These are phyloP conservation scores for Brachyhypopomus occidentalis DNA, from an alignment of 2,113 vertebrate species.

Conservation along the genomic window DNA sequence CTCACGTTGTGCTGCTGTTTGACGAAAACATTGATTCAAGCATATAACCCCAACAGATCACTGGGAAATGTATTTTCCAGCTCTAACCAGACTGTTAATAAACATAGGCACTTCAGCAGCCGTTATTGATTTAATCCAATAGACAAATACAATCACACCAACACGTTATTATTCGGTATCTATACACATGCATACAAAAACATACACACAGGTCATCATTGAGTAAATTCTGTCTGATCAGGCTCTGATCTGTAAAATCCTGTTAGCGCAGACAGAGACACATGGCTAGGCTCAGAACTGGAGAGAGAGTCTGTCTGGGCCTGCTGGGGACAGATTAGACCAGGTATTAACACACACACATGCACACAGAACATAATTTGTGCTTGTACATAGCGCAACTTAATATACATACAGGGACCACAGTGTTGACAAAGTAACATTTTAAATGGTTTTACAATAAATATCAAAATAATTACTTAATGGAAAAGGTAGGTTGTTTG, in stretches of 20 bases:
- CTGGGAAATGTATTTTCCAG: background rate
- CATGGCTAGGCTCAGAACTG: conserved; percentile 36
- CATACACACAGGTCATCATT: conserved; percentile 59
- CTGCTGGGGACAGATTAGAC: conserved; percentile 51
- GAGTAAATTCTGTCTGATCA: conserved; percentile 63
- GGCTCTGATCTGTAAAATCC: conserved; percentile 62
- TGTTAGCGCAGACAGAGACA: conserved; percentile 58
- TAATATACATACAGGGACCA: background rate
- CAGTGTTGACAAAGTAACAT: background rate
- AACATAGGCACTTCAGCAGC: background rate
- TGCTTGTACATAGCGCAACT: background rate
- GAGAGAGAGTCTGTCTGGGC: conserved; percentile 33
- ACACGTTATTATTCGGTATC: conserved; percentile 28
- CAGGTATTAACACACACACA: conserved; percentile 47
- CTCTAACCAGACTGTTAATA: background rate
- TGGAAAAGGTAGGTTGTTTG: too few relatives aligned
- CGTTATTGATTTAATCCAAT: conserved; percentile 4
- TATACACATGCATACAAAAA: conserved; percentile 31
- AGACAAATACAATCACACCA: conserved; percentile 11
- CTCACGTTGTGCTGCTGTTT: too few relatives aligned
- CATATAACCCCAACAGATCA: background rate
- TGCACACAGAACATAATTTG: background rate
- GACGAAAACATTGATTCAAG: too few relatives aligned
- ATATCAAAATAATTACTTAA: too few relatives aligned
- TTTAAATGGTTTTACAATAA: background rate